Evolutionary conservation across 2,888 invertebrate species (phyloP), one percentile per base, ranked within the genome.

Genomic region (Cephus rjabovi): DNA sequence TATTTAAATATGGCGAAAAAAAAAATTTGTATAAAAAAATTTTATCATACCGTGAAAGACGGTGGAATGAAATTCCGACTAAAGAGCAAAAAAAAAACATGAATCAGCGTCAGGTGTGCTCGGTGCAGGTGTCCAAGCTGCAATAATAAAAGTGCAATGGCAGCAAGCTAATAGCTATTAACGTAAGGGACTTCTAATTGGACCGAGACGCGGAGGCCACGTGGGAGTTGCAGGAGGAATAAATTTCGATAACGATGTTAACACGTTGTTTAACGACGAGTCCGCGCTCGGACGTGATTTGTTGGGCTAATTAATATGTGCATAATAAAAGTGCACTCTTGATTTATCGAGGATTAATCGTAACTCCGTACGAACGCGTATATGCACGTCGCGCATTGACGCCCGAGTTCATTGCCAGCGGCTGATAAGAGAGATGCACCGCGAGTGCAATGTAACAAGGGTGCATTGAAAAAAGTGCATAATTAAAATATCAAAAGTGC

Each of bases 241-340:
- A 71, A 71, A 71, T 71, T 33, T 71, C 71, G 71, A 71, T 71
- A 71, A 71, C 30, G 71, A 71, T 31, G 71, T 71, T 71, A 71
- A 71, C 71, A 33, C 71, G 71, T 31, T 71, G 71, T 71, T 34
- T 31, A 71, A 71, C 31, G 71, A 71, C 23, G 71, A 71, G 71
- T 31, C 71, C 31, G 9, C 30, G 9, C 30, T 15, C 11, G 12
- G 31, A 71, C 33, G 71, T n/a, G 71, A 71, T n/a, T 31, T 34
- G 71, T 23, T 56, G 56, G 56, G 9, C 56, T 56, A 56, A 56
- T 71, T 71, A 71, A 71, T 71, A 71, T 31, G 71, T n/a, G 71
- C 71, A 71, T 71, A 12, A 31, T 12, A n/a, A 71, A 71, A 71
- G 11, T 71, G 71, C 34, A 34, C 23, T 56, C 9, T 56, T 56